Percentiles rank a stretch among this genome's conserved stretches.
These are phyloP conservation scores for Megathymus violae DNA, from an alignment of 1,140 invertebrate species.

Conservation along the genomic window DNA sequence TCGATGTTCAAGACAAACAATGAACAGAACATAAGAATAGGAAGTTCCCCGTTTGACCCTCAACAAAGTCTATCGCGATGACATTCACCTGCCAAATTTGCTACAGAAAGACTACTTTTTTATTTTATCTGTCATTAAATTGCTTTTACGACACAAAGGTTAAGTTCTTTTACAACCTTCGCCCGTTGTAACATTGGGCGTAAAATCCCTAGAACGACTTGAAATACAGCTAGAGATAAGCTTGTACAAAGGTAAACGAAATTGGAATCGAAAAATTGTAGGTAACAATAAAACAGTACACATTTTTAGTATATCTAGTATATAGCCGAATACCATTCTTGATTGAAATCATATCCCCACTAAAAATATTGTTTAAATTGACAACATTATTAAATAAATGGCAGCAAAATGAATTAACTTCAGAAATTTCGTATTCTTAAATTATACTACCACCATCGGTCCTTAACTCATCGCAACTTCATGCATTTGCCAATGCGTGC, in stretches of 20 bases:
- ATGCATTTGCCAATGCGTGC: too few relatives aligned
- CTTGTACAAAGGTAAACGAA: neutral
- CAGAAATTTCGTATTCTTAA: too few relatives aligned
- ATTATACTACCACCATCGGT: too few relatives aligned
- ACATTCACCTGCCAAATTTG: conserved; percentile 20
- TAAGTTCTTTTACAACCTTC: conserved; percentile 9
- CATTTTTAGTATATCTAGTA: too few relatives aligned
- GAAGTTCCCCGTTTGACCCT: conserved; percentile 52
- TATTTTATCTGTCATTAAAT: conserved; percentile 20
- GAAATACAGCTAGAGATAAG: neutral
- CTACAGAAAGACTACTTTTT: conserved; percentile 1
- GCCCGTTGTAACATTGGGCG: conserved; percentile 4
- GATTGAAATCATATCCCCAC: too few relatives aligned
- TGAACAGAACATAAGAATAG: too few relatives aligned
- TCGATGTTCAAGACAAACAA: conserved; percentile 34
- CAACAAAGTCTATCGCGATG: conserved; percentile 40
- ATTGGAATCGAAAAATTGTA: neutral
- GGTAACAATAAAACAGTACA: neutral
- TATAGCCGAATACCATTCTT: too few relatives aligned
- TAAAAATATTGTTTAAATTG: too few relatives aligned
- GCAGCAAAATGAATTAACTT: too few relatives aligned
- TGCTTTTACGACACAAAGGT: conserved; percentile 12
- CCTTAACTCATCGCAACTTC: too few relatives aligned
- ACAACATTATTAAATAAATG: too few relatives aligned
- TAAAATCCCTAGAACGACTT: conserved; percentile 5